A percentile compares a stretch with the other conserved stretches of the same genome.
Evolutionary conservation across 53 echinoderm and acorn worm species (phyloP).

Genomic region (Temnopleurus reevesii): DNA sequence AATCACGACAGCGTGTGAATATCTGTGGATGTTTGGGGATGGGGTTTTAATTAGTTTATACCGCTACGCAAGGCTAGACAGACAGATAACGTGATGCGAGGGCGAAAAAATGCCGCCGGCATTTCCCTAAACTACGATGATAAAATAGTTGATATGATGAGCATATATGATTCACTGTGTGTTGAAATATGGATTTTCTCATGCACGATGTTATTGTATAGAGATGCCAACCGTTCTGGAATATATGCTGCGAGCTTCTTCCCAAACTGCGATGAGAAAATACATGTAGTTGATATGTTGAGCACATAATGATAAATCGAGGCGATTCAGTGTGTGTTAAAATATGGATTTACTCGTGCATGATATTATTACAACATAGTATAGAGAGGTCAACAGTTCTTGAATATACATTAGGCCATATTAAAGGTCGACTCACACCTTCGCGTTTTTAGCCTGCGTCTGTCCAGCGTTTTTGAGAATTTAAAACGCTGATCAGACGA

Average conservation of each 20-base stretch:
- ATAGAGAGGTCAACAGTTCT: no score
- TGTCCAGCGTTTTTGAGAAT: no score
- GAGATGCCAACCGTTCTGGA: no score
- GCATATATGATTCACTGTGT: neutral
- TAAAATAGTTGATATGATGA: constrained; percentile 14
- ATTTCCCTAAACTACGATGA: constrained; percentile 3
- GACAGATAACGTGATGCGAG: neutral
- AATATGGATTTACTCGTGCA: neutral
- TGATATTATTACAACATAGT: no score
- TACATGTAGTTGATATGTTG: constrained; percentile 1
- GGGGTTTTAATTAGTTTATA: constrained; percentile 36
- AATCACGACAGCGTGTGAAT: constrained; percentile 15
- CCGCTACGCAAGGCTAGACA: constrained; percentile 32
- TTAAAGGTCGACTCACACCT: no score
- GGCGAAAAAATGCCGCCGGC: neutral
- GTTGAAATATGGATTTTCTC: constrained; percentile 6
- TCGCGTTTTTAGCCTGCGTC: no score
- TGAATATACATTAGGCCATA: no score
- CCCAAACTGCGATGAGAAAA: constrained; percentile 23
- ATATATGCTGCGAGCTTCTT: neutral
- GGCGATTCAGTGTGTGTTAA: neutral
- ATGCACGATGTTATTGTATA: no score
- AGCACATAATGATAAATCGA: constrained; percentile 35
- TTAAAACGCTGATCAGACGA: no score
- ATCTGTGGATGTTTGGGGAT: neutral